Evolutionary conservation across 2,797 vertebrate genomes (phyloP).

Genomic region (Macrochelys suwanniensis): DNA sequence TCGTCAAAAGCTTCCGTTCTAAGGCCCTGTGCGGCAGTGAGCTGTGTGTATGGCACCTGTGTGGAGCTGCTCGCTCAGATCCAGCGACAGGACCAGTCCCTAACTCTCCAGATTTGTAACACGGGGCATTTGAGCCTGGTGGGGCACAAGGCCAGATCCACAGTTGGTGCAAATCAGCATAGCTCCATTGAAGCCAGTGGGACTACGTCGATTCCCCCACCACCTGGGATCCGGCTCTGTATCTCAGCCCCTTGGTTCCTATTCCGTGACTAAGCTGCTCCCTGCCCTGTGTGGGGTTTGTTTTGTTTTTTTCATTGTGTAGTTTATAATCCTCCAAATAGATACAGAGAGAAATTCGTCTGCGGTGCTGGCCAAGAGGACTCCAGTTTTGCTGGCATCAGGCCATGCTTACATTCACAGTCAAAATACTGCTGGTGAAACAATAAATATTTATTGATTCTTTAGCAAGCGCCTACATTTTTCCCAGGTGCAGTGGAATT

Average conservation of each 20-base stretch:
- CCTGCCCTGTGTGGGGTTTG: not conserved
- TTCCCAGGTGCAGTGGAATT: constrained; percentile 75
- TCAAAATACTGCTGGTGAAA: constrained; percentile 75
- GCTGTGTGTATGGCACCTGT: not conserved
- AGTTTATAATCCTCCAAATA: constrained; percentile 62
- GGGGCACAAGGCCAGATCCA: not conserved
- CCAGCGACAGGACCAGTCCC: not conserved
- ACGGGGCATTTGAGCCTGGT: fast-evolving
- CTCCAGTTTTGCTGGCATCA: constrained; percentile 58
- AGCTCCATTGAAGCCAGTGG: not conserved
- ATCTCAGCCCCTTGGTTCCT: constrained; percentile 61
- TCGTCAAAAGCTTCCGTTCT: not conserved
- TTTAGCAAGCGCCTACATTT: constrained; percentile 59
- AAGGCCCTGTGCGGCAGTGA: not conserved
- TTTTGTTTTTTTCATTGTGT: constrained; percentile 23
- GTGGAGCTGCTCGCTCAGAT: not conserved
- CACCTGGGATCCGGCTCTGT: constrained; percentile 11
- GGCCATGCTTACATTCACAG: constrained; percentile 77
- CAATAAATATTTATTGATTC: constrained; percentile 83
- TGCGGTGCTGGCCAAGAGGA: constrained; percentile 55
- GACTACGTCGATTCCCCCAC: not conserved
- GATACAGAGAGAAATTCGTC: constrained; percentile 65
- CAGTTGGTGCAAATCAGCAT: not conserved
- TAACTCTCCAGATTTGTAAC: not conserved
- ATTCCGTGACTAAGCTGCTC: constrained; percentile 62